Evolutionary conservation across 2,797 vertebrate species (phyloP), one percentile per base, ranked within the genome.

Genomic region (Pangasius sanitwongsei): DNA sequence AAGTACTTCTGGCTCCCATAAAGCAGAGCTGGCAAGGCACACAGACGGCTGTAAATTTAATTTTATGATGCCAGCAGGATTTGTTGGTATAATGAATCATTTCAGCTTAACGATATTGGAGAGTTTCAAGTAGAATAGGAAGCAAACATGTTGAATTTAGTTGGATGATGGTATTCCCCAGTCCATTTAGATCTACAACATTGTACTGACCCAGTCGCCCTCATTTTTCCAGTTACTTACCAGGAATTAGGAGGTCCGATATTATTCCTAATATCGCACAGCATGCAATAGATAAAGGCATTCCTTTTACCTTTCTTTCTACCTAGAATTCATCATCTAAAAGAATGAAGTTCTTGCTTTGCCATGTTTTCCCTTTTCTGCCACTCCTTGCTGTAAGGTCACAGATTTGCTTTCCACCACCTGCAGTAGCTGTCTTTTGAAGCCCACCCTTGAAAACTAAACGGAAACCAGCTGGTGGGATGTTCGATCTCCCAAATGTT

Each of bases 61-160:
- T 91, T 96, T 95, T 93, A 96, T 94, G 94, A 95, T 87, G 90
- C 94, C 93, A 94, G 92, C 83, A 92, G 92, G 92, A 93, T 93
- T 92, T 92, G 84, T 87, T 92, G 92, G 92, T 91, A 91, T 92
- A 91, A 94, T 92, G 91, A 93, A 89, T 85, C 93, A 90, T 93
- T 90, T 86, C 87, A 86, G 77, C 83, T 55, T 77, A 85, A 84
- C 89, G 84, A 86, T 90, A 90, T 91, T 89, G 87, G 86, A 90
- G 89, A 70, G 84, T 90, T 90, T 88, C 83, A n/a, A 91, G 83
- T 86, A 81, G 81, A 87, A 85, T 83, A 87, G 86, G 87, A 91
- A 92, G 86, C 89, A 65, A 89, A 87, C 70, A 83, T 89, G 86
- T 89, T 90, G 89, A 53, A 89, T 90, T 90, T 87, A 83, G 86